Evolutionary conservation across 2,113 vertebrate genomes (phyloP).

Genomic region (Tringa solitaria): DNA sequence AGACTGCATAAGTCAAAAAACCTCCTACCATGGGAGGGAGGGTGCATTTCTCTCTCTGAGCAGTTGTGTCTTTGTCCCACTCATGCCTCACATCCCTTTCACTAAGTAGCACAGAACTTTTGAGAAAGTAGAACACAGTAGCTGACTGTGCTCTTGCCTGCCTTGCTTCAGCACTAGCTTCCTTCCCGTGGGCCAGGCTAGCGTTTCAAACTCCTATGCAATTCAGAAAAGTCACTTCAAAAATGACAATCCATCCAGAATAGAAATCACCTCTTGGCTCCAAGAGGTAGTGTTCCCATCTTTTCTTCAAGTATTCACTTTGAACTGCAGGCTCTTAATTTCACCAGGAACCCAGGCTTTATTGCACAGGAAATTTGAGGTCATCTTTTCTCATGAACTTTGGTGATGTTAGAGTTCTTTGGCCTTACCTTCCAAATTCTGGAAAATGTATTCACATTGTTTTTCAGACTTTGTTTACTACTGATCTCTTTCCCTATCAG

Average conservation of each 20-base stretch:
- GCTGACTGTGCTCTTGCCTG: neutral
- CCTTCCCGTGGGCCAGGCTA: neutral
- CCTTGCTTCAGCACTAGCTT: neutral
- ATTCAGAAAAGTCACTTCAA: neutral
- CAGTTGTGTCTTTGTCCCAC: neutral
- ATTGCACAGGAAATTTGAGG: neutral
- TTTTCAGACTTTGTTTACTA: neutral
- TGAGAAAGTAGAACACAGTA: neutral
- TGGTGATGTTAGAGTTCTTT: neutral
- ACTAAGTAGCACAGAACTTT: neutral
- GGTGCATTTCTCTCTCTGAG: neutral
- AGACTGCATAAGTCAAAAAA: neutral
- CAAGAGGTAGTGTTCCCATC: neutral
- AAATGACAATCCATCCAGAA: neutral
- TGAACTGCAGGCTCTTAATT: neutral
- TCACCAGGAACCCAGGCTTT: neutral
- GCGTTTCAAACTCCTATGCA: neutral
- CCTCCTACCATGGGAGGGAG: fast-evolving
- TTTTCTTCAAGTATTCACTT: neutral
- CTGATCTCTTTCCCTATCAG: neutral
- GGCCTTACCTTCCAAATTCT: neutral
- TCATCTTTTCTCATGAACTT: neutral
- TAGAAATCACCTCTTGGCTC: neutral
- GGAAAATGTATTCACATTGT: neutral
- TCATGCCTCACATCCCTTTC: neutral